Conservation (phyloP, 2,113 vertebrate species). For the Heterotilapia buettikoferi region DNA sequence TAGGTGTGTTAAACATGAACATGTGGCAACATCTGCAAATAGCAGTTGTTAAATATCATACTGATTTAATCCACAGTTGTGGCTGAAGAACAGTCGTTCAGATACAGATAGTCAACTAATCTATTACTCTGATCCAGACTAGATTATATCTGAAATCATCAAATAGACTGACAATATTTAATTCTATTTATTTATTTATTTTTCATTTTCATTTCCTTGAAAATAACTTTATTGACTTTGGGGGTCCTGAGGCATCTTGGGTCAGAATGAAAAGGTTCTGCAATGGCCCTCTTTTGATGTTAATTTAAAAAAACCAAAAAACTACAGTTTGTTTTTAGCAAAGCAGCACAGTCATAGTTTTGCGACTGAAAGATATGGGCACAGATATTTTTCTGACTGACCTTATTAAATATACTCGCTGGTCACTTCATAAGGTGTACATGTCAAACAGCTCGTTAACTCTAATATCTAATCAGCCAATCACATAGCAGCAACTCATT, state of each 20-base stretch:
- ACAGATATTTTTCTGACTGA: neutral
- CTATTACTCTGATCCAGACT: neutral
- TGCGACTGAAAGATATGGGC: neutral
- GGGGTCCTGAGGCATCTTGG: neutral
- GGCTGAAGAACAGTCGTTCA: neutral
- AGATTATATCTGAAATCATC: neutral
- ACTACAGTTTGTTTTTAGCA: neutral
- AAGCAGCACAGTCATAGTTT: neutral
- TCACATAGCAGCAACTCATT: neutral
- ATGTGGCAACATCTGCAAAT: neutral
- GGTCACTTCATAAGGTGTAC: neutral
- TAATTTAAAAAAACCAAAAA: neutral
- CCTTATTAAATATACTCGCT: neutral
- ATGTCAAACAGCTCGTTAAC: neutral
- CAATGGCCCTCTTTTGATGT: neutral
- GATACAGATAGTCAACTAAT: neutral
- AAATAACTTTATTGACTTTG: neutral
- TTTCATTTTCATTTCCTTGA: neutral
- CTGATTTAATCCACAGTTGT: neutral
- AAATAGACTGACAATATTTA: neutral
- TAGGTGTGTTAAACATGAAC: neutral
- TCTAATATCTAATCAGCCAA: neutral
- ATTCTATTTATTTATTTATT: neutral
- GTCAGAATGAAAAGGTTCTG: neutral
- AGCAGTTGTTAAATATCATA: neutral